Conservation (phyloP, 2,797 vertebrate genomes). For the Fistularia commersonii region DNA sequence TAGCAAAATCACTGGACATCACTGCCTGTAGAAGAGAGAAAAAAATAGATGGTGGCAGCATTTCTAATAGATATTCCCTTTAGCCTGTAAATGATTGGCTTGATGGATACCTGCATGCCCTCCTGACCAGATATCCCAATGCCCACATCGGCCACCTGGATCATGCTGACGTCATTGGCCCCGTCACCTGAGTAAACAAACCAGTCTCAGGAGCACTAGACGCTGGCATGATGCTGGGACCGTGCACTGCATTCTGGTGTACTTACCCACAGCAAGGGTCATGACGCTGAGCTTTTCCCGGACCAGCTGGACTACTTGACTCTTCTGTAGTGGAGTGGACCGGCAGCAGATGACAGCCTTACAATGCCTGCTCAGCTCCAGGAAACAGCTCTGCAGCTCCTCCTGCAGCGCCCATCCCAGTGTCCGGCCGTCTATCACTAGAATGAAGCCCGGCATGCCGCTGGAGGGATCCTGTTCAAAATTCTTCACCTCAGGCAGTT, state of each 20-base stretch:
- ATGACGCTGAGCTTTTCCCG: constrained; percentile 80
- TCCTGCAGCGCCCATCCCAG: constrained; percentile 85
- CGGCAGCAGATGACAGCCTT: constrained; percentile 90
- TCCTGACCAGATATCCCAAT: constrained; percentile 93
- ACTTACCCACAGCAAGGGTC: constrained; percentile 89
- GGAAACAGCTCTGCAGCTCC: constrained; percentile 75
- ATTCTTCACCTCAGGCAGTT: constrained; percentile 17
- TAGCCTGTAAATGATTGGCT: too few species aligned
- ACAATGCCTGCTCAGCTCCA: constrained; percentile 80
- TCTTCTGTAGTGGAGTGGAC: constrained; percentile 93
- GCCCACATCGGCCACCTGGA: constrained; percentile 89
- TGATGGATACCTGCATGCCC: constrained; percentile 89
- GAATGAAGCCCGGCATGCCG: constrained; percentile 56
- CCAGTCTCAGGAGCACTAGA: background rate
- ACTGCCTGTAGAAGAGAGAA: constrained; percentile 79
- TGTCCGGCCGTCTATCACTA: constrained; percentile 86
- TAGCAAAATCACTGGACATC: constrained; percentile 95
- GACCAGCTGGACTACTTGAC: constrained; percentile 85
- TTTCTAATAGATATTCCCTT: too few species aligned
- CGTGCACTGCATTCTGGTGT: background rate
- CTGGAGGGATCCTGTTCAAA: constrained; percentile 26
- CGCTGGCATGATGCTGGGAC: background rate
- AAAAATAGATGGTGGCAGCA: background rate
- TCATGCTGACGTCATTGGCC: constrained; percentile 98
- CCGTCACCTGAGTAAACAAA: constrained; percentile 82